Percentiles rank a stretch among this genome's conserved stretches.
Evolutionary conservation across 2,888 invertebrate species (phyloP).

Genomic region (Ferdinandea cuprea): DNA sequence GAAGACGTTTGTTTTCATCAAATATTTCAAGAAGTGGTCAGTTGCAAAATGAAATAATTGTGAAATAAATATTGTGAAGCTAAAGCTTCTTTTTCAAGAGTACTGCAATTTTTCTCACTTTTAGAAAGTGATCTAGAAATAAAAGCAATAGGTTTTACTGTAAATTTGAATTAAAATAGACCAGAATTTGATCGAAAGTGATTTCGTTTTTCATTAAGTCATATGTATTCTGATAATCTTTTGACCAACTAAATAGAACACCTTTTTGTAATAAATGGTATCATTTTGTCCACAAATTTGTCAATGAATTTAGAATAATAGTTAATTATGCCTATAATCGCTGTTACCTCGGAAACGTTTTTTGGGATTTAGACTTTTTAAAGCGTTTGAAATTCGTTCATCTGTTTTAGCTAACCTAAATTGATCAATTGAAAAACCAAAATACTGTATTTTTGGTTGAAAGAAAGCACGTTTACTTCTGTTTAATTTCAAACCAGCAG

Average conservation of each 20-base stretch:
- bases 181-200: conserved; percentile 27
- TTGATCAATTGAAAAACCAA: conserved; percentile 11
- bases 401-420: conserved; percentile 10
- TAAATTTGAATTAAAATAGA: conserved; percentile 45
- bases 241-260: conserved; percentile 33
- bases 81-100: conserved; percentile 20
- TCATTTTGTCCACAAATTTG: conserved; percentile 50
- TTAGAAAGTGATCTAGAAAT: neutral
- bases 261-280: neutral
- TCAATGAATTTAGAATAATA: conserved; percentile 80
- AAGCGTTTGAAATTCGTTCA: no score
- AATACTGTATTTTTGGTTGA: conserved; percentile 12
- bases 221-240: no score
- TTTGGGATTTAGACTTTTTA: conserved; percentile 73
- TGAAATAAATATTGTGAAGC: conserved; percentile 13
- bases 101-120: conserved; percentile 13
- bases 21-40: conserved; percentile 34
- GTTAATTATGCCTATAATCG: conserved; percentile 78
- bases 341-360: conserved; percentile 75
- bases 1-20: conserved; percentile 34
- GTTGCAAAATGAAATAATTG: neutral
- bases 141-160: conserved; percentile 11
- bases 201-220: conserved; percentile 34
- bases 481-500: no score
- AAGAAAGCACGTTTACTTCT: no score